Evolutionary conservation across 2,888 invertebrate species (phyloP).

Genomic region (Hirtodrosophila histrioides): DNA sequence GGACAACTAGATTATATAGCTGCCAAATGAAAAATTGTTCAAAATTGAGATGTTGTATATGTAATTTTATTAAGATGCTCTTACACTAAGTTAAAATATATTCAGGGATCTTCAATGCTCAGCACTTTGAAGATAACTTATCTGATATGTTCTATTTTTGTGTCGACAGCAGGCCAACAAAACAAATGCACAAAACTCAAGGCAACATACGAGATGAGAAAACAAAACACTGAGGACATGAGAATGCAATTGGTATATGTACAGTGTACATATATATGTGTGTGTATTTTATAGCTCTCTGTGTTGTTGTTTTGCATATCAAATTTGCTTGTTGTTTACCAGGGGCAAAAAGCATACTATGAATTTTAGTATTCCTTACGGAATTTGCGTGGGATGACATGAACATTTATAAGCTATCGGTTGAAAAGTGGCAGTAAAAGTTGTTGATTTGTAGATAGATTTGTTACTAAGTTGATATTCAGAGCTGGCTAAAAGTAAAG

Average conservation of each 20-base stretch:
- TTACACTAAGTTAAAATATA: too few species aligned
- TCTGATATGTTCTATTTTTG: constrained; percentile 7
- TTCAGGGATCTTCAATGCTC: too few species aligned
- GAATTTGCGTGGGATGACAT: constrained; percentile 1
- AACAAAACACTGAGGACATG: constrained; percentile 46
- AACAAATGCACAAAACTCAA: constrained; percentile 24
- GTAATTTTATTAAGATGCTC: too few species aligned
- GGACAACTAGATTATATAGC: too few species aligned
- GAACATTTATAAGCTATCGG: constrained; percentile 10
- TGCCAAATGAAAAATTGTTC: too few species aligned
- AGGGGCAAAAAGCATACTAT: constrained; percentile 13
- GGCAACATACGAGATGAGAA: not conserved
- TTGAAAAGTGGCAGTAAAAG: constrained; percentile 13
- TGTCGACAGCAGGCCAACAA: constrained; percentile 33
- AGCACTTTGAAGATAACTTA: too few species aligned
- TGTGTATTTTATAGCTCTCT: constrained; percentile 7
- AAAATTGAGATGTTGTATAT: too few species aligned
- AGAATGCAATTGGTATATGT: constrained; percentile 46
- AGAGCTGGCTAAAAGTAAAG: not conserved
- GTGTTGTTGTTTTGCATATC: constrained; percentile 10
- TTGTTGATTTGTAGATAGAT: constrained; percentile 17
- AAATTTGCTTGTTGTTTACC: constrained; percentile 10
- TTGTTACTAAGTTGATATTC: constrained; percentile 14
- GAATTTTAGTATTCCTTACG: constrained; percentile 4
- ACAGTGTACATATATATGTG: not conserved